phyloP scores from a whole-genome alignment of 2,797 vertebrate species.

The Siniperca scherzeri region DNA sequence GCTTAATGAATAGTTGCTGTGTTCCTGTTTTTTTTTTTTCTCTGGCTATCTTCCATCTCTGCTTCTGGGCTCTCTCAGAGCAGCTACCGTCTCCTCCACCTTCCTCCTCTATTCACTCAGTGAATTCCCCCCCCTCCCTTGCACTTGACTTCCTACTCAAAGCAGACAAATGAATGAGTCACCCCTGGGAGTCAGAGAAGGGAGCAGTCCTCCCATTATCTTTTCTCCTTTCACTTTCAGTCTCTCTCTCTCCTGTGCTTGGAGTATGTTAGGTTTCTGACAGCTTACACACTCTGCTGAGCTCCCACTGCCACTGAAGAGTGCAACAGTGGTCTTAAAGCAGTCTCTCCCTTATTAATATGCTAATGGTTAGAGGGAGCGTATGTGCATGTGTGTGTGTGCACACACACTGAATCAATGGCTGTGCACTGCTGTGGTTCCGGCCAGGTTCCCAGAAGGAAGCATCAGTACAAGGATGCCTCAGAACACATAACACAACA shows the following conservation, averaged over 20 bases:
- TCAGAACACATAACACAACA: slow-evolving; percentile 77
- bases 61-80: slow-evolving; percentile 24
- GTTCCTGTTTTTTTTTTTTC: slow-evolving; percentile 47
- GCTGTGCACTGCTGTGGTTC: slow-evolving; percentile 64
- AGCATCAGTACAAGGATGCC: slow-evolving; percentile 79
- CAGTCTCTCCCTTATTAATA: slow-evolving; percentile 75
- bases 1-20: slow-evolving; percentile 55
- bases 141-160: slow-evolving; percentile 67
- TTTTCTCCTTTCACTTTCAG: slow-evolving; percentile 56
- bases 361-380: slow-evolving; percentile 70
- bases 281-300: slow-evolving; percentile 49
- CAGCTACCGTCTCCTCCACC: slow-evolving; percentile 36
- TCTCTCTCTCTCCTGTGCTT: slow-evolving; percentile 22
- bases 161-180: slow-evolving; percentile 63
- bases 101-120: slow-evolving; percentile 45
- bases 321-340: slow-evolving; percentile 51
- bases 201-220: slow-evolving; percentile 49
- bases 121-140: slow-evolving; percentile 13
- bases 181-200: slow-evolving; percentile 58
- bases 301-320: slow-evolving; percentile 32
- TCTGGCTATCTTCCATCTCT: slow-evolving; percentile 35
- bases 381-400: neutral
- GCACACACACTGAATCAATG: slow-evolving; percentile 62
- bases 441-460: slow-evolving; percentile 74
- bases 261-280: slow-evolving; percentile 39